Conservation (phyloP, 2,113 vertebrate genomes). For the Tursiops truncatus region DNA sequence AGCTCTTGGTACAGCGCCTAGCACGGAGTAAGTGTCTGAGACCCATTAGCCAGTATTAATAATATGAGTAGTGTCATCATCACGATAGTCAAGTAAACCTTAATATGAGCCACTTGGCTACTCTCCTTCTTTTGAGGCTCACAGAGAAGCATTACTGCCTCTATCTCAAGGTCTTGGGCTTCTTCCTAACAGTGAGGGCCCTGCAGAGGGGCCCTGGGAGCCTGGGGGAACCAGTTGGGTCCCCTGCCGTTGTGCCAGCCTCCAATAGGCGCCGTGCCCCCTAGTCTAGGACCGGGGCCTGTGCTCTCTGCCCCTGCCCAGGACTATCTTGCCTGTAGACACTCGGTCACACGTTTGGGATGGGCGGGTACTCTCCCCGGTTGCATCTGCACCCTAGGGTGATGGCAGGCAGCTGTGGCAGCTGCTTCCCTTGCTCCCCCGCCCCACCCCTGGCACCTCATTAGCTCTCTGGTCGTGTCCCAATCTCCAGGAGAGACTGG, state of each 20-base stretch:
- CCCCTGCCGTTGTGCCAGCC: rapidly evolving
- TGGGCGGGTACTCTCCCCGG: background rate
- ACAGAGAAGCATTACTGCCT: background rate
- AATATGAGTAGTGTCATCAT: background rate
- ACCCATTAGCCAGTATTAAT: background rate
- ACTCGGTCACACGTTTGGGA: background rate
- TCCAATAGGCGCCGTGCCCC: background rate
- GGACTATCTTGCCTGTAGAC: background rate
- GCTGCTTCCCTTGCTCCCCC: background rate
- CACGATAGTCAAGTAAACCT: background rate
- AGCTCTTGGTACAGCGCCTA: background rate
- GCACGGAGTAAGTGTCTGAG: background rate
- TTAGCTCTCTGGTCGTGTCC: slow-evolving; percentile 40
- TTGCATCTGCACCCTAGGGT: background rate
- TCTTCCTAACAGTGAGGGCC: background rate
- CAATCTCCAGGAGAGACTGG: slow-evolving; percentile 23
- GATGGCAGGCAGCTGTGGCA: background rate
- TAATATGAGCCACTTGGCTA: background rate
- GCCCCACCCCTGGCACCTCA: background rate
- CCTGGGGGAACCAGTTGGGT: background rate
- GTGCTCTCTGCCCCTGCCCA: background rate
- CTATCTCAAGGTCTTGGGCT: background rate
- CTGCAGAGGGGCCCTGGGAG: background rate
- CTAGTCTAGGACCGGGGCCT: background rate
- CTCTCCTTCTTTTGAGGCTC: background rate